These are phyloP conservation scores for Dendrolimus punctatus DNA, from an alignment of 1,140 invertebrate species.

Conservation along the genomic window DNA sequence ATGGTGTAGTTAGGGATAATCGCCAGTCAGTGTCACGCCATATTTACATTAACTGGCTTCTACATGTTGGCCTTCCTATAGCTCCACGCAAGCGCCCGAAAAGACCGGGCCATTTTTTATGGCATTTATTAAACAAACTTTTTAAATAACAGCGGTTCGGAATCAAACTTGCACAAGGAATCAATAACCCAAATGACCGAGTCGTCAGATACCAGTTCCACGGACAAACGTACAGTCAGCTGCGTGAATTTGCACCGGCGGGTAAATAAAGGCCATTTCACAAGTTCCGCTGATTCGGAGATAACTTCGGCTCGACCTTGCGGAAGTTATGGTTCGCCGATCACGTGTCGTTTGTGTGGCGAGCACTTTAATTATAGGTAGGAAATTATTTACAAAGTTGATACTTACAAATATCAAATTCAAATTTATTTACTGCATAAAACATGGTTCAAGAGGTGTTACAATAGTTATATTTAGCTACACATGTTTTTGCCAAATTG, in stretches of 20 bases:
- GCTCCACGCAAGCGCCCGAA: no score
- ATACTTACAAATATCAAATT: no score
- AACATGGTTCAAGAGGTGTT: no score
- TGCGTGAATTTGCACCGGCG: slow-evolving; percentile 20
- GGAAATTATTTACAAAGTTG: not conserved
- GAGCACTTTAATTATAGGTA: slow-evolving; percentile 43
- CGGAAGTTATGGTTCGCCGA: slow-evolving; percentile 7
- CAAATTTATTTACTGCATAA: no score
- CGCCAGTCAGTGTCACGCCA: no score
- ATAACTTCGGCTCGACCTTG: slow-evolving; percentile 16
- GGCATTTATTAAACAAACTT: no score
- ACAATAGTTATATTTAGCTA: no score
- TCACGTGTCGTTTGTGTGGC: slow-evolving; percentile 41
- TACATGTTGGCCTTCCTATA: no score
- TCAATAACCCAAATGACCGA: slow-evolving; percentile 20
- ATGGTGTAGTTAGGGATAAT: no score
- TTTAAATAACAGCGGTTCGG: slow-evolving; percentile 20
- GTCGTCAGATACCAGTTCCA: slow-evolving; percentile 13
- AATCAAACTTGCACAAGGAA: slow-evolving; percentile 18
- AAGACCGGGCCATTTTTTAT: no score
- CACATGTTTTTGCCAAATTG: no score
- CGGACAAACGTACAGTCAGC: slow-evolving; percentile 26
- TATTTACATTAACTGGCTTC: no score
- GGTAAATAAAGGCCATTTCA: slow-evolving; percentile 2
- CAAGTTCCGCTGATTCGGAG: slow-evolving; percentile 23